A percentile compares a stretch with the other conserved stretches of the same genome.
phyloP scores from a whole-genome alignment of 1,140 invertebrate species.

The Brachionus plicatilis region DNA sequence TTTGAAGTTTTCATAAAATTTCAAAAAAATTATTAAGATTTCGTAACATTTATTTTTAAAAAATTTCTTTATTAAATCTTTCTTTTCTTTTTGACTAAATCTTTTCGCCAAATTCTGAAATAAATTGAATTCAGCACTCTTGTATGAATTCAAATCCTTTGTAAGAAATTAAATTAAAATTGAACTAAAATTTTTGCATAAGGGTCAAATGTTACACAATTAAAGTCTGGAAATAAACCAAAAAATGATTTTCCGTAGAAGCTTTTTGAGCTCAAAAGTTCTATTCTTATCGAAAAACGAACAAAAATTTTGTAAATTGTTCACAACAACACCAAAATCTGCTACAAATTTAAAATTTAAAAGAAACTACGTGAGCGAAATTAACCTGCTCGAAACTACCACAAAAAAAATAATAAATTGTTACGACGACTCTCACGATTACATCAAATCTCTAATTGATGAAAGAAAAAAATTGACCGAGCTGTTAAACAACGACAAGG shows the following conservation, averaged over 20 bases:
- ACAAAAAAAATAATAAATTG: slow-evolving; percentile 18
- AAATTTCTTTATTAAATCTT: too few species aligned
- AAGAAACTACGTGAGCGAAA: neutral
- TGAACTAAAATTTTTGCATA: neutral
- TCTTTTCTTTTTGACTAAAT: too few species aligned
- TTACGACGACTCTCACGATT: neutral
- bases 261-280: neutral
- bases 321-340: neutral
- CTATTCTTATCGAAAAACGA: neutral
- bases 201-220: neutral
- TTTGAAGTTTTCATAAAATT: too few species aligned
- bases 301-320: neutral
- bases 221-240: neutral
- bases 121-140: neutral
- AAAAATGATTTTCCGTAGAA: neutral
- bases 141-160: too few species aligned
- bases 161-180: neutral
- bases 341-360: neutral
- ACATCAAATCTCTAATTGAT: neutral
- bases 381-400: neutral
- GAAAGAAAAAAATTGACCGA: neutral
- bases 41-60: too few species aligned
- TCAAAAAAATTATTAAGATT: too few species aligned
- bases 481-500: neutral
- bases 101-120: too few species aligned